Evolutionary conservation across 2,888 invertebrate genomes (phyloP).

Genomic region (Volucella bombylans): DNA sequence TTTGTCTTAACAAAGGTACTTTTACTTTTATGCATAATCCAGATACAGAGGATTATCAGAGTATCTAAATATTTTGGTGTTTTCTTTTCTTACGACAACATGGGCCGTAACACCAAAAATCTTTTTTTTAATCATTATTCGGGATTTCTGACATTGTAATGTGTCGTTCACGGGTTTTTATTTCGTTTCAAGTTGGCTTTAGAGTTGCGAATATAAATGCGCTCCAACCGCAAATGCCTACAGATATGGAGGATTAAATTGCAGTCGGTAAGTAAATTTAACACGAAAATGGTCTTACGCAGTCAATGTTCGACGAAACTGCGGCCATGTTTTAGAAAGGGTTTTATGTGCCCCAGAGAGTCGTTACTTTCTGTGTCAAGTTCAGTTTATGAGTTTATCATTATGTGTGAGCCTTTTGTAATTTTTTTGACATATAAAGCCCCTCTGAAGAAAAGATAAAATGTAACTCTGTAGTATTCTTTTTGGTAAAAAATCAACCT

Average conservation of each 20-base stretch:
- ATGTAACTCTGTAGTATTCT: too few species aligned
- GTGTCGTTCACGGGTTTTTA: not conserved
- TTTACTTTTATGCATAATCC: slow-evolving; percentile 47
- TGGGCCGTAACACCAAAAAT: slow-evolving; percentile 11
- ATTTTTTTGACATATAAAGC: too few species aligned
- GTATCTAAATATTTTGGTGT: slow-evolving; percentile 35
- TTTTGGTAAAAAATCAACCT: too few species aligned
- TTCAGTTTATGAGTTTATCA: slow-evolving; percentile 16
- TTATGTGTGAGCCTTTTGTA: slow-evolving; percentile 3
- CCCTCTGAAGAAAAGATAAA: too few species aligned
- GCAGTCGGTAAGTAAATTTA: not conserved
- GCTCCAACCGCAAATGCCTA: not conserved
- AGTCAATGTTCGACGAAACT: slow-evolving; percentile 2
- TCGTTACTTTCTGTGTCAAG: slow-evolving; percentile 21
- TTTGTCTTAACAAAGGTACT: slow-evolving; percentile 47
- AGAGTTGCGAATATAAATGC: not conserved
- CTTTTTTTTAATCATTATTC: slow-evolving; percentile 25
- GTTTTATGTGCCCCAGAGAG: slow-evolving; percentile 47
- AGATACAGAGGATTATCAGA: slow-evolving; percentile 12
- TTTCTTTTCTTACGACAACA: slow-evolving; percentile 33
- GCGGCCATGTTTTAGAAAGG: slow-evolving; percentile 24
- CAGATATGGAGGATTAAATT: not conserved
- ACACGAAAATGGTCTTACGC: slow-evolving; percentile 38
- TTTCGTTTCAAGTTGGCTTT: not conserved
- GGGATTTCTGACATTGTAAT: slow-evolving; percentile 1